Evolutionary conservation across 2,888 invertebrate species (phyloP), one percentile per base, ranked within the genome.

Genomic region (Stenchaetothrips biformis): DNA sequence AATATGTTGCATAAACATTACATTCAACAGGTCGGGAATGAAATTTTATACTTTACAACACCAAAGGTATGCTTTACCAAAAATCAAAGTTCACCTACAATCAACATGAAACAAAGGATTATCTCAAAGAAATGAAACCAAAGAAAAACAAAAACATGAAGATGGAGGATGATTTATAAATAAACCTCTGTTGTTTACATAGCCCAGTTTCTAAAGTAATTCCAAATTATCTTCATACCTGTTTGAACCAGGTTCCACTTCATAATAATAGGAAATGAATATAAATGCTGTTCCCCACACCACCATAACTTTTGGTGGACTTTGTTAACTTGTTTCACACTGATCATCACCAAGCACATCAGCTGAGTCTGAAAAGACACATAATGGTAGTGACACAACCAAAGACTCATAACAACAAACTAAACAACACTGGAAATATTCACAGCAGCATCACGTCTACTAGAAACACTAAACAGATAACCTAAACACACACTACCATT

Each of bases 301-400:
- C 67, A 74, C 67, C 25, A 25, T 74, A 74, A 74, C 67, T 74
- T 74, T 74, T 21, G 67, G 25, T 74, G 25, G 21, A 74, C 25
- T 74, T 74, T 74, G 67, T 25, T 25, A 21, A 21, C 67, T 74
- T 74, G 67, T 74, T 74, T 25, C 7, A 74, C 21, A 21, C 67
- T 25, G 67, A 74, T 74, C 67, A 74, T 74, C 67, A 74, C 67
- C 67, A 74, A 25, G 25, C 67, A 74, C 67, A 74, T 74, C 67
- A 74, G 67, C 67, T 74, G 67, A 74, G 67, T 25, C 67, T 74
- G 67, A 18, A 74, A 74, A 74, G 25, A 74, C 25, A 74, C 25
- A 74, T 74, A 74, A 25, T 74, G 21, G 67, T 74, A 74, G 67
- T 74, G 67, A 74, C 67, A 74, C 67, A 74, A 74, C 67, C 67